Conservation (phyloP, 2,797 vertebrate genomes). For the Loris lydekkerianus region DNA sequence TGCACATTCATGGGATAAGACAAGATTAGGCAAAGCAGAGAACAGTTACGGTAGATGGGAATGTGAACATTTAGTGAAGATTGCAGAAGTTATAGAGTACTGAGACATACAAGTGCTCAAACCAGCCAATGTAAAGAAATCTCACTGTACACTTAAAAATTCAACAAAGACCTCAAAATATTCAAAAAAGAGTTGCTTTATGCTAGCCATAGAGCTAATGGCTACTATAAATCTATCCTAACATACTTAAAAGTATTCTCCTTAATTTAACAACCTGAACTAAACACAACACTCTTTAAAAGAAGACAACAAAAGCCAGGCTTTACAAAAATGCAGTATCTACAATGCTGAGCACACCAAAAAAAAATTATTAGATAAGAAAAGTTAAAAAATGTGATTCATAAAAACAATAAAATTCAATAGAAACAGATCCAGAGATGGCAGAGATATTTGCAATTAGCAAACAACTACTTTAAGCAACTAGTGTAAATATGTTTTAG, state of each 20-base stretch:
- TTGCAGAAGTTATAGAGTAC: neutral
- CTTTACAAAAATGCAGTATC: neutral
- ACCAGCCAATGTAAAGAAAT: slow-evolving; percentile 8
- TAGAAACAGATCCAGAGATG: slow-evolving; percentile 25
- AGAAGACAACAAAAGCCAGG: neutral
- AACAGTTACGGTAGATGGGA: neutral
- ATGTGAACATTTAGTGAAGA: neutral
- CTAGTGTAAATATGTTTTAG: slow-evolving; percentile 12
- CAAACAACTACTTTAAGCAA: slow-evolving; percentile 33
- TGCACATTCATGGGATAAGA: neutral
- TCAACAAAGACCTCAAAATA: neutral
- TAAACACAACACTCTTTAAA: neutral
- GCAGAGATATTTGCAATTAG: slow-evolving; percentile 12
- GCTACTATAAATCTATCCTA: neutral
- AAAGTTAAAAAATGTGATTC: slow-evolving; percentile 38
- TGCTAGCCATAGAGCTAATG: neutral
- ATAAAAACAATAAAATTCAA: slow-evolving; percentile 15
- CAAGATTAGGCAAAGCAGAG: neutral
- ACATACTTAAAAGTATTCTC: neutral
- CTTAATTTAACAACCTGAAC: slow-evolving; percentile 11
- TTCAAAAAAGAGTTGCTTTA: neutral
- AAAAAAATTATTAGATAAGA: neutral
- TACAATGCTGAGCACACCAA: neutral
- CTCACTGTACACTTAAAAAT: neutral
- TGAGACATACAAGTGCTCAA: neutral